Conservation (phyloP, 2,113 vertebrate genomes). For the Microtus richardsoni region DNA sequence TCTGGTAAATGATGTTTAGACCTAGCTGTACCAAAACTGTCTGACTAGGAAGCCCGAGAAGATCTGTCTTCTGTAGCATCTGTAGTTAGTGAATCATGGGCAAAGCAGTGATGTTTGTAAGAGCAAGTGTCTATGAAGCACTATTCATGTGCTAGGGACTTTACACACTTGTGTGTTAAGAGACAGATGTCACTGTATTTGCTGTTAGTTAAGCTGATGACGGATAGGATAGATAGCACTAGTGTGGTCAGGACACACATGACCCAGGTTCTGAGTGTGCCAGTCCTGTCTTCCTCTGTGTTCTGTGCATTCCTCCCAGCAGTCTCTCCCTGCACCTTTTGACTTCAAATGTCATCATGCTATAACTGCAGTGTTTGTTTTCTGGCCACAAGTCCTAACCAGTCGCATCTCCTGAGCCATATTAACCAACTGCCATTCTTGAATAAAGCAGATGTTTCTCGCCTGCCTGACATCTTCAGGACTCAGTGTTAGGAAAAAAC, state of each 20-base stretch:
- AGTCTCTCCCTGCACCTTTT: not conserved
- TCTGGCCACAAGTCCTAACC: not conserved
- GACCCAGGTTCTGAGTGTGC: not conserved
- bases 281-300: not conserved
- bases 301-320: not conserved
- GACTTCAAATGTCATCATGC: not conserved
- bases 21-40: not conserved
- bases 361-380: not conserved
- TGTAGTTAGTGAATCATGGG: not conserved
- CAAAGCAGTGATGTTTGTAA: not conserved
- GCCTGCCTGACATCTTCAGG: not conserved
- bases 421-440: not conserved
- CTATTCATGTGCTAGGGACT: not conserved
- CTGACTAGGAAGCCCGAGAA: not conserved
- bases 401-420: not conserved
- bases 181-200: not conserved
- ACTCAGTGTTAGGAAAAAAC: not conserved
- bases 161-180: not conserved
- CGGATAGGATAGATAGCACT: not conserved
- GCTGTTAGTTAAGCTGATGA: not conserved
- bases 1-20: not conserved
- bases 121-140: not conserved
- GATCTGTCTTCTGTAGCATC: not conserved
- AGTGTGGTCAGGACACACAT: rapidly evolving
- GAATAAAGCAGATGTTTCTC: conserved; percentile 32